Base-by-base conservation (phyloP, 2,113 vertebrate genomes). In the Agapornis roseicollis region DNA sequence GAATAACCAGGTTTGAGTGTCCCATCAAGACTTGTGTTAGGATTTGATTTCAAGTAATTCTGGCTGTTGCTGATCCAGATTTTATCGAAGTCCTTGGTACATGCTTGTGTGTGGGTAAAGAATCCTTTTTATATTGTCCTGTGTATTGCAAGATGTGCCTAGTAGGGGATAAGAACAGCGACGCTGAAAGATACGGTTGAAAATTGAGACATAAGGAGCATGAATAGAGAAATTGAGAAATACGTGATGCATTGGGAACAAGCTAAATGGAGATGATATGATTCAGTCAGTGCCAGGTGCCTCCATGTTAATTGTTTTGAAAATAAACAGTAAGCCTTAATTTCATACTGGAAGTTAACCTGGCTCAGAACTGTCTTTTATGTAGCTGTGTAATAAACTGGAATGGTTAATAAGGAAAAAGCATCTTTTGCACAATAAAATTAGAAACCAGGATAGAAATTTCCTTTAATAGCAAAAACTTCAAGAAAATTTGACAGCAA, bases 1-100 rank as follows among this genome's bases (percentile, higher is more conserved):
- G 96, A 97, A 97, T 98, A 98, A 97, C 96, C 95, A 97, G 95
- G 95, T 97, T 97, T 98, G 96, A 97, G 93, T 86, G 96, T 98
- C 97, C 92, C 92, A 60, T 97, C 95, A 88, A 97, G 93, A 80
- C 19, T 96, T 95, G 24, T 86, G n/a, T 77, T 78, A 90, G 64
- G 50, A 77, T 80, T 96, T 97, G 85, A 84, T 94, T 96, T 96
- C 90, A 80, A 33, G 61, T 76, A 82, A 44, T 85, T 88, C 56
- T 91, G 80, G 74, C 49, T 93, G 61, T 58, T 90, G 44, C 63
- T 92, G 72, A 64, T 70, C 6, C 58, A 83, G 66, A 61, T 85
- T 81, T 94, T 86, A 33, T 81, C 37, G 50, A 60, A 83, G 24
- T 91, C 42, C 55, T 60, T 29, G 65, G 18, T 80, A 41, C 1